phyloP scores from a whole-genome alignment of 2,113 vertebrate species.

The Dromiciops gliroides region DNA sequence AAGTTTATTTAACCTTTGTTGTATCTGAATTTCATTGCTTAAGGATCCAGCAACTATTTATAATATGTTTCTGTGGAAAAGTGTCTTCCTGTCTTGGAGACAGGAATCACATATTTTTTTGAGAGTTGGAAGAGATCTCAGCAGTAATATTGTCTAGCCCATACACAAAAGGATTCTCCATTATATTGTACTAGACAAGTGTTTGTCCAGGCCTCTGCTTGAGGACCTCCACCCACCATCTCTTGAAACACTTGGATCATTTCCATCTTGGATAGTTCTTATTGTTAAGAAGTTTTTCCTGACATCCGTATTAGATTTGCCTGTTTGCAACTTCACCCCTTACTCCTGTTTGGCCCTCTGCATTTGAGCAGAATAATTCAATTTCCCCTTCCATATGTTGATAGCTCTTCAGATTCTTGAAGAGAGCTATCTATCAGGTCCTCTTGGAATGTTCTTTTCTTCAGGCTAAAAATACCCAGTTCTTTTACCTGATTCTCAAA shows the following conservation, averaged over 20 bases:
- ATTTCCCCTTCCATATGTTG: not conserved
- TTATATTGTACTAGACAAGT: not conserved
- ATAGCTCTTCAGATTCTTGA: not conserved
- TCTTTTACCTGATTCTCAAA: not conserved
- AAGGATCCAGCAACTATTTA: not conserved
- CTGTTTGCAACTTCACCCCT: not conserved
- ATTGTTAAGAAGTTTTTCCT: not conserved
- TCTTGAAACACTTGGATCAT: not conserved
- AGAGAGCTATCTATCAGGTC: too few relatives aligned
- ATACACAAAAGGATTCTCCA: not conserved
- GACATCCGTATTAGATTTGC: not conserved
- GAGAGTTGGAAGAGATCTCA: not conserved
- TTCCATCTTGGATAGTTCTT: not conserved
- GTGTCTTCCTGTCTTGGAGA: not conserved
- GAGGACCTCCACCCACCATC: not conserved
- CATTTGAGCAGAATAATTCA: not conserved
- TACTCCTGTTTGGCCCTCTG: not conserved
- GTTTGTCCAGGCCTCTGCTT: not conserved
- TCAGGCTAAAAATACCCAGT: not conserved
- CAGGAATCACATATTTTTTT: not conserved
- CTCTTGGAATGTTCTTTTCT: not conserved
- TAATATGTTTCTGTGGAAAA: not conserved
- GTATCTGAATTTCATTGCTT: not conserved
- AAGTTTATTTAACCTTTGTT: not conserved
- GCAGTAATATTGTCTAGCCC: not conserved